A percentile compares a stretch with the other conserved stretches of the same genome.
Evolutionary conservation across 2,113 vertebrate species (phyloP).

Genomic region (Trogon surrucura): DNA sequence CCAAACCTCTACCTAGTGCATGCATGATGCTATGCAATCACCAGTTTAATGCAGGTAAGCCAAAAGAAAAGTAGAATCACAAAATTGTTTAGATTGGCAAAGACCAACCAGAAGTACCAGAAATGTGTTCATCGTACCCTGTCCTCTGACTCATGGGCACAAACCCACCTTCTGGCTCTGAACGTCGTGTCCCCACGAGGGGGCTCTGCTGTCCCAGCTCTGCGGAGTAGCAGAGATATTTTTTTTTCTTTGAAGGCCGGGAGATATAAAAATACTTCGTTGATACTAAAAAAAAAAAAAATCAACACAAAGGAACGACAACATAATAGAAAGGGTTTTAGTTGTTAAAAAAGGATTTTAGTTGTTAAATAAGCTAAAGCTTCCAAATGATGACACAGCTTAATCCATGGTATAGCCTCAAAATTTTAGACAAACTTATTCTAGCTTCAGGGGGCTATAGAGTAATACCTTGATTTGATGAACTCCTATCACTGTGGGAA

Average conservation of each 20-base stretch:
- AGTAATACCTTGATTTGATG: neutral
- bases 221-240: neutral
- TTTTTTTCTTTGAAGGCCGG: neutral
- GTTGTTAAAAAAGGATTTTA: neutral
- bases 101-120: neutral
- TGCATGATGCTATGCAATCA: accelerated
- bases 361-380: neutral
- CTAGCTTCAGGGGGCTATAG: neutral
- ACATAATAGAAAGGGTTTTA: neutral
- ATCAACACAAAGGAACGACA: neutral
- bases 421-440: neutral
- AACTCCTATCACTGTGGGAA: neutral
- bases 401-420: neutral
- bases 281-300: neutral
- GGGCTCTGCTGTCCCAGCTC: neutral
- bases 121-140: neutral
- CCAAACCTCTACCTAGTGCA: accelerated
- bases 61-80: neutral
- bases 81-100: no score
- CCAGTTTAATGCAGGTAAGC: neutral
- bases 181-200: accelerated
- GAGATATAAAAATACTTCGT: neutral
- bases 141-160: neutral
- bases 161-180: neutral
- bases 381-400: neutral